Base-by-base conservation (phyloP, 92 coral and sea anemone species). In the Zoanthus solanderi region DNA sequence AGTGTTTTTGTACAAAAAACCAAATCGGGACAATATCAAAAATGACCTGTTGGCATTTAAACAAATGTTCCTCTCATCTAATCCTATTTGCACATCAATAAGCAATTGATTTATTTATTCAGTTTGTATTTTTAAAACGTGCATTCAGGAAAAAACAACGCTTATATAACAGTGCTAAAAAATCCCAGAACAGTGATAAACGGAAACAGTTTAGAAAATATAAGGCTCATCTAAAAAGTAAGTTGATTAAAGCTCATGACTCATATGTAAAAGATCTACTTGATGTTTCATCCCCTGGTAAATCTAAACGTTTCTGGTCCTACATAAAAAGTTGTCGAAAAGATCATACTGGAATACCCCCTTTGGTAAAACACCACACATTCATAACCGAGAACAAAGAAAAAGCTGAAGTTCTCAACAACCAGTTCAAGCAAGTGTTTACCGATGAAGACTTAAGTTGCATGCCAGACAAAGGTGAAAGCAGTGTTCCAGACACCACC, bases 241-340 rank as follows among this genome's bases (percentile, higher is more conserved):
- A 16, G 68, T 9, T 61, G 68, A n/a, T 61, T 61, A 68, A 75
- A 47, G 46, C 89, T 32, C 78, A 50, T 54, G 69, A 75, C 15
- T 58, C 76, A 56, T 56, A 85, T 71, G 79, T 85, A 52, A 29
- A 47, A 61, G 66, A 75, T 28, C 83, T 85, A 2, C 83, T 85
- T 75, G 79, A 75, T 75, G 72, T 31, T 18, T 34, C 54, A 74
- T 13, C 42, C 79, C 79, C 61, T 75, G 30, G 65, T 37, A 84
- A 60, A 47, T 63, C 79, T n/a, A 85, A 85, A 50, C n/a, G 74
- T 34, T 75, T 85, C 71, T 85, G 83, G 89, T 85, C 89, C 71
- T 85, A 32, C 73, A 74, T 85, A 53, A 85, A 85, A 61, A 31
- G 73, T 75, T 30, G 29, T 30, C 53, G 82, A 58, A 85, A 85